A percentile compares a stretch with the other conserved stretches of the same genome.
Evolutionary conservation across 2,797 vertebrate genomes (phyloP).

Genomic region (Clamator glandarius): DNA sequence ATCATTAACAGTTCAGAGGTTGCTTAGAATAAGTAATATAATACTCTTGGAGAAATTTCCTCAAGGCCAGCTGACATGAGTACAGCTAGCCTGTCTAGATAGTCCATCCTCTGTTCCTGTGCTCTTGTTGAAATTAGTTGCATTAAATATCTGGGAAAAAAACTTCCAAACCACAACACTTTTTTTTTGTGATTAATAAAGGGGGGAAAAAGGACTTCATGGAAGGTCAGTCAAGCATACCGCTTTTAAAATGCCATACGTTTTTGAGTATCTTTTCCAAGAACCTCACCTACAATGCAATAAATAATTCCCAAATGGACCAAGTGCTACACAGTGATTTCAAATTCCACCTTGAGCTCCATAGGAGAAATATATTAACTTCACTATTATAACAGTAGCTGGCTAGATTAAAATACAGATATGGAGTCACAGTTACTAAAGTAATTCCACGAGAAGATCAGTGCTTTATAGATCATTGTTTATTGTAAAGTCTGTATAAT

Average conservation of each 20-base stretch:
- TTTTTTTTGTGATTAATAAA: not conserved
- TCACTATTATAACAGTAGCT: not conserved
- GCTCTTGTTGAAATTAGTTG: not conserved
- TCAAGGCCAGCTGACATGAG: not conserved
- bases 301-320: not conserved
- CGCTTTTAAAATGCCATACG: not conserved
- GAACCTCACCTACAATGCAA: not conserved
- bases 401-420: not conserved
- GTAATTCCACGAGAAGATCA: not conserved
- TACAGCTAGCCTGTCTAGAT: not conserved
- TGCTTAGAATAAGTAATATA: not conserved
- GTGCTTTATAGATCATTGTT: not conserved
- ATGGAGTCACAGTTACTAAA: not conserved
- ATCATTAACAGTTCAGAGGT: not conserved
- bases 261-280: not conserved
- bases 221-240: not conserved
- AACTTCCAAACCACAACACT: not conserved
- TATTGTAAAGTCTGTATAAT: not conserved
- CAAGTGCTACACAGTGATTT: not conserved
- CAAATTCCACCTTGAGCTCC: not conserved
- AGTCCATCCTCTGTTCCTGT: not conserved
- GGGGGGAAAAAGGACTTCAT: not conserved
- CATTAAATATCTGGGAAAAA: not conserved
- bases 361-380: not conserved
- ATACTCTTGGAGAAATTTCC: not conserved